These are phyloP conservation scores for Dynastes maya DNA, from an alignment of 2,888 invertebrate genomes.

Conservation along the genomic window DNA sequence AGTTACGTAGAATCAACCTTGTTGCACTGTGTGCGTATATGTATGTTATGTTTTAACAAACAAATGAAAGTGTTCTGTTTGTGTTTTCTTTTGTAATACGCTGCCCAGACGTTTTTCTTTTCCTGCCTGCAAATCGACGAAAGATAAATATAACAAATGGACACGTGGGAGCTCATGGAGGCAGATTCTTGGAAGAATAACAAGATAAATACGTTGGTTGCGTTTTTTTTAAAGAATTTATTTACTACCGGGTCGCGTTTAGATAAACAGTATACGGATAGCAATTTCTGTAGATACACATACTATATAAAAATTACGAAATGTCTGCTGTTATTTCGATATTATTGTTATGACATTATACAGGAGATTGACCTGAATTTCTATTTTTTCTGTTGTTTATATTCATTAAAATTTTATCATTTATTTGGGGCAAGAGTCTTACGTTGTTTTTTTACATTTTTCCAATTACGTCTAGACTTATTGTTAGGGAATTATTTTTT, in stretches of 20 bases:
- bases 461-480: too few species aligned
- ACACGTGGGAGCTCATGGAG: slow-evolving; percentile 1
- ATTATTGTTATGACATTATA: too few species aligned
- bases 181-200: slow-evolving; percentile 8
- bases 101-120: not conserved
- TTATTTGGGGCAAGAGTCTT: too few species aligned
- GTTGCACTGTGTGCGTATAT: not conserved
- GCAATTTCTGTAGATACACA: too few species aligned
- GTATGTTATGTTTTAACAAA: not conserved
- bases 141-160: slow-evolving; percentile 4
- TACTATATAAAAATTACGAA: too few species aligned
- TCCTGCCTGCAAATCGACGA: not conserved
- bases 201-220: not conserved
- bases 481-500: too few species aligned
- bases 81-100: not conserved
- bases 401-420: not conserved
- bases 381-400: not conserved
- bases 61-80: not conserved
- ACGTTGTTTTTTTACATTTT: too few species aligned
- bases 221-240: not conserved
- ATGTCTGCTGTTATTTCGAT: too few species aligned
- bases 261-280: not conserved
- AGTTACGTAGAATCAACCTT: too few species aligned
- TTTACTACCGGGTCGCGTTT: not conserved
- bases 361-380: too few species aligned